Evolutionary conservation across 2,888 invertebrate genomes (phyloP).

Genomic region (Poecilobothrus nobilitatus): DNA sequence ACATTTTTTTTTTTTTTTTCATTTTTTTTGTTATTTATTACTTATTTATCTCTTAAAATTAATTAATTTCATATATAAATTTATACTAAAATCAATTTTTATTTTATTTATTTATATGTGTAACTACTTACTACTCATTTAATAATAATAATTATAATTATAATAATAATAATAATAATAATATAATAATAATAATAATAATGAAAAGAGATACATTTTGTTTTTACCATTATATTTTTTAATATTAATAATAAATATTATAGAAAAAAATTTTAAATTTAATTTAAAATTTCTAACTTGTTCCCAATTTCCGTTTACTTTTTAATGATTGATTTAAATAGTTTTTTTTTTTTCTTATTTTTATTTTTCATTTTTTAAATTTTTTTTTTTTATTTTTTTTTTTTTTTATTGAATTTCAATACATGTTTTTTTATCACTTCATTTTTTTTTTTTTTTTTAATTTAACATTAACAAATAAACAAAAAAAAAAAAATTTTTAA

Average conservation of each 20-base stretch:
- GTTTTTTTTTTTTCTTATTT: not conserved
- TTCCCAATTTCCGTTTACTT: conserved; percentile 4
- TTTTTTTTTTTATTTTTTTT: too few species aligned
- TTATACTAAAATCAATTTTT: not conserved
- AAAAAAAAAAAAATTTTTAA: not conserved
- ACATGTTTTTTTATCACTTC: not conserved
- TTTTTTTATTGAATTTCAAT: not conserved
- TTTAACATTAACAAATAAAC: not conserved
- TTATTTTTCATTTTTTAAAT: too few species aligned
- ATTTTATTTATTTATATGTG: not conserved
- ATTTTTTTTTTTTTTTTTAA: not conserved
- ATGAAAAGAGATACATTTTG: not conserved
- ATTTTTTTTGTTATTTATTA: not conserved
- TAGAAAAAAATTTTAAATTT: conserved; percentile 6
- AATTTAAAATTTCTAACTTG: conserved; percentile 6
- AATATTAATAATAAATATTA: not conserved
- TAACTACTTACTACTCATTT: not conserved
- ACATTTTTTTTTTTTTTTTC: not conserved
- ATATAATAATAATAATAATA: too few species aligned
- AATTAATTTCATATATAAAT: not conserved
- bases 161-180: too few species aligned
- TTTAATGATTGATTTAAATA: conserved; percentile 3
- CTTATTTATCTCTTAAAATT: not conserved
- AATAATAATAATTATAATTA: not conserved
- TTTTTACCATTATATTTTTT: not conserved